These are phyloP conservation scores for Plagiodera versicolora DNA, from an alignment of 2,888 invertebrate species.

Conservation along the genomic window DNA sequence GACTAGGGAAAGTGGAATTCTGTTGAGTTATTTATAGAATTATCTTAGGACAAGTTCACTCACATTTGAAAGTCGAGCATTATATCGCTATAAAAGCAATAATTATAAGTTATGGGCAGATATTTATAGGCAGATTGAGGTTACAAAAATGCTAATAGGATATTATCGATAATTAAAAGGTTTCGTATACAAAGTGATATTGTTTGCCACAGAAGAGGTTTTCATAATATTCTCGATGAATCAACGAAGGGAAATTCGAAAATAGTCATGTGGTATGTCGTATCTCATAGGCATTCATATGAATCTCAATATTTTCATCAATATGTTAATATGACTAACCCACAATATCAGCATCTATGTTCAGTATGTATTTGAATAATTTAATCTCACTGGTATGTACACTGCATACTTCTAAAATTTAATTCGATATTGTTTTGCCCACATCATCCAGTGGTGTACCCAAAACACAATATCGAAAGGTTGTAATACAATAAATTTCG, in stretches of 20 bases:
- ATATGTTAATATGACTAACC: not conserved
- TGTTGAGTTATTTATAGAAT: too few species aligned
- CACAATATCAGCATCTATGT: too few species aligned
- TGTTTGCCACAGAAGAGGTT: too few species aligned
- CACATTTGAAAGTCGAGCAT: too few species aligned
- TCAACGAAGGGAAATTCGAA: too few species aligned
- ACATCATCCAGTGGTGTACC: not conserved
- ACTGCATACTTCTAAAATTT: constrained; percentile 9
- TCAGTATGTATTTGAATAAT: constrained; percentile 7
- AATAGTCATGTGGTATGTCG: too few species aligned
- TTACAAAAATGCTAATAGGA: not conserved
- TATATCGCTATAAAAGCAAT: not conserved
- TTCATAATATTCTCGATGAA: too few species aligned
- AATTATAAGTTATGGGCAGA: not conserved
- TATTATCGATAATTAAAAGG: not conserved
- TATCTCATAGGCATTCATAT: too few species aligned
- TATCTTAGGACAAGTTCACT: too few species aligned
- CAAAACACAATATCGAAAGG: too few species aligned
- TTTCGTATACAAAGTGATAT: too few species aligned
- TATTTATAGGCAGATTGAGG: not conserved
- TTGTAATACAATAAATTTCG: constrained; percentile 9
- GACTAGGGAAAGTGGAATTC: too few species aligned
- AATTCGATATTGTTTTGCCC: constrained; percentile 24
- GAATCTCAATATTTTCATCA: not conserved
- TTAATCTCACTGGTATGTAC: constrained; percentile 19